Evolutionary conservation across 2,113 vertebrate genomes (phyloP), one percentile per base, ranked within the genome.

Genomic region (Ammospiza nelsoni): DNA sequence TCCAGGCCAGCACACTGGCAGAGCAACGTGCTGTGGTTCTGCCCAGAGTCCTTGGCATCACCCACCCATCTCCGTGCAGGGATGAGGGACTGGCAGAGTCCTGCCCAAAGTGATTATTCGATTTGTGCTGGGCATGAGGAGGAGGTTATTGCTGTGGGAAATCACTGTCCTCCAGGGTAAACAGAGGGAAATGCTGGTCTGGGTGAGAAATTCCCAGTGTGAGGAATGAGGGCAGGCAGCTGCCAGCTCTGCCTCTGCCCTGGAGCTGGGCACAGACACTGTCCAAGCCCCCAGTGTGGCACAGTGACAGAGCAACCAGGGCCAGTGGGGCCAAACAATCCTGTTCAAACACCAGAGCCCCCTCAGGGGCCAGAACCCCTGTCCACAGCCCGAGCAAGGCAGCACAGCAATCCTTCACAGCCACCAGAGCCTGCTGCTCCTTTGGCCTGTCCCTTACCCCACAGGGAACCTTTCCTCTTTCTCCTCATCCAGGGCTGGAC

Each of bases 281-380:
- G 8, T 3, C 39, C 1, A 1, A 61, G 39, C 29, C 28, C 25
- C 27, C 5, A 0, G 0, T 0, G 23, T 3, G 71, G 33, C 55
- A 78, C 43, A 22, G 15, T 2, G 39, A 14, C 3, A 5, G 4
- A 4, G 39, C 33, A 75, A 2, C 5, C 3, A 0, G 39, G 22
- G 17, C 37, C 11, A 3, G 15, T 7, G 2, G 4, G 28, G 20
- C n/a, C 35, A 49, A 55, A 55, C 4, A 28, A 61, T 4, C 10
- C 13, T 25, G 0, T 22, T 79, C 25, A 68, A 90, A 49, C 0
- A 1, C 29, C 37, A 63, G 31, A 48, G 20, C 0, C 81, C 20
- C 7, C 29, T 51, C 31, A 19, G 57, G 57, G 66, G 39, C 14
- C 48, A 58, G 43, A 63, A 25, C 12, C 48, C 3, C 33, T 2